Percentiles rank a stretch among this genome's conserved stretches.
phyloP scores from a whole-genome alignment of 2,797 vertebrate species.

The Tiaroga cobitis region DNA sequence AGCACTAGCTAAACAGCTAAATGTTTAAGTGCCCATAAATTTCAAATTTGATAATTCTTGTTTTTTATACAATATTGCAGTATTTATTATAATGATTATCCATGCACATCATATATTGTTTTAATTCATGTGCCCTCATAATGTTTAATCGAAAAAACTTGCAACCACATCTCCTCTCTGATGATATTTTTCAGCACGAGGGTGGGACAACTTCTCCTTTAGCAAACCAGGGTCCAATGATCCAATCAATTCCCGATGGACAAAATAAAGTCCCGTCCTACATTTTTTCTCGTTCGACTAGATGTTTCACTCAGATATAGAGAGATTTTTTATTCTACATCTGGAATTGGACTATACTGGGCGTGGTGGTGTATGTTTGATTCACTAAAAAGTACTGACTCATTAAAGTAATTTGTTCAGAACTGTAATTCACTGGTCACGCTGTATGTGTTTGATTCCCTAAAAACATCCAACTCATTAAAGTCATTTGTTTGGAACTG shows the following conservation, averaged over 20 bases:
- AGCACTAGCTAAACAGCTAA: neutral
- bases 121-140: neutral
- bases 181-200: neutral
- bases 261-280: neutral
- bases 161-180: neutral
- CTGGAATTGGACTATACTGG: neutral
- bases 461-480: neutral
- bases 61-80: neutral
- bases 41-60: neutral
- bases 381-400: neutral
- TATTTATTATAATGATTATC: neutral
- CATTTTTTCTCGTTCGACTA: neutral
- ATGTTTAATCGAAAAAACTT: neutral
- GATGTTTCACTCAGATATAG: neutral
- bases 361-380: neutral
- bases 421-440: neutral
- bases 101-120: neutral
- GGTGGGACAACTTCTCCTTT: neutral
- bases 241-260: neutral
- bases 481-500: neutral
- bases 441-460: neutral
- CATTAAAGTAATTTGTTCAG: neutral
- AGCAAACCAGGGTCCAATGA: neutral
- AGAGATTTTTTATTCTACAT: neutral
- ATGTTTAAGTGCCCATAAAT: neutral